These are phyloP conservation scores for Thelaira solivaga DNA, from an alignment of 2,888 invertebrate species.

Conservation along the genomic window DNA sequence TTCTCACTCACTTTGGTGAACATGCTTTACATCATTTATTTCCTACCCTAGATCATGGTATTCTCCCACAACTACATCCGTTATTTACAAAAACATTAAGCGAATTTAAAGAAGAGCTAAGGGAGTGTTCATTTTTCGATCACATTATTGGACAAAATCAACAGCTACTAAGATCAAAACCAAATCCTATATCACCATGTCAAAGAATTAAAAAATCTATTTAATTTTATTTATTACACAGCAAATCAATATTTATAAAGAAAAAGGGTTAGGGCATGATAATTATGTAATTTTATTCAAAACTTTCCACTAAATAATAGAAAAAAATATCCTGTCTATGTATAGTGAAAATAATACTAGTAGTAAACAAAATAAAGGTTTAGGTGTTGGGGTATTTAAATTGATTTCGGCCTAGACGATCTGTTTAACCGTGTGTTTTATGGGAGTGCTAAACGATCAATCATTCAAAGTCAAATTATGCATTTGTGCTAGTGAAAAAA, in stretches of 20 bases:
- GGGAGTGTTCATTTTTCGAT: constrained; percentile 79
- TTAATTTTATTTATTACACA: not conserved
- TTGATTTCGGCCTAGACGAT: too few relatives aligned
- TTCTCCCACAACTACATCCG: constrained; percentile 82
- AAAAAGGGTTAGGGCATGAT: constrained; percentile 3
- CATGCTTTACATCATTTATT: constrained; percentile 88
- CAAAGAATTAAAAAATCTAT: constrained; percentile 9
- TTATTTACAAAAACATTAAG: constrained; percentile 72
- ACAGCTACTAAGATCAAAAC: constrained; percentile 78
- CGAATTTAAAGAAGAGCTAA: constrained; percentile 70
- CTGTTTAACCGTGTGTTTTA: too few relatives aligned
- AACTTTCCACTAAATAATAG: too few relatives aligned
- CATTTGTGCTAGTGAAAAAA: too few relatives aligned
- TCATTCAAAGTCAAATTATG: too few relatives aligned
- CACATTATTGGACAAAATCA: constrained; percentile 82
- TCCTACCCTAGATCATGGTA: constrained; percentile 87
- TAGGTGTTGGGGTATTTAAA: too few relatives aligned
- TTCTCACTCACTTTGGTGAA: constrained; percentile 85
- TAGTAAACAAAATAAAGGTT: too few relatives aligned
- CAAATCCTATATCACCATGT: constrained; percentile 73
- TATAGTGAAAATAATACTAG: too few relatives aligned
- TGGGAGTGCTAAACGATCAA: too few relatives aligned
- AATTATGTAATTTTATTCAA: too few relatives aligned
- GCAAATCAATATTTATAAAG: not conserved
- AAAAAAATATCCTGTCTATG: too few relatives aligned